phyloP scores from a whole-genome alignment of 2,797 vertebrate genomes.

The Anabacerthia variegaticeps region DNA sequence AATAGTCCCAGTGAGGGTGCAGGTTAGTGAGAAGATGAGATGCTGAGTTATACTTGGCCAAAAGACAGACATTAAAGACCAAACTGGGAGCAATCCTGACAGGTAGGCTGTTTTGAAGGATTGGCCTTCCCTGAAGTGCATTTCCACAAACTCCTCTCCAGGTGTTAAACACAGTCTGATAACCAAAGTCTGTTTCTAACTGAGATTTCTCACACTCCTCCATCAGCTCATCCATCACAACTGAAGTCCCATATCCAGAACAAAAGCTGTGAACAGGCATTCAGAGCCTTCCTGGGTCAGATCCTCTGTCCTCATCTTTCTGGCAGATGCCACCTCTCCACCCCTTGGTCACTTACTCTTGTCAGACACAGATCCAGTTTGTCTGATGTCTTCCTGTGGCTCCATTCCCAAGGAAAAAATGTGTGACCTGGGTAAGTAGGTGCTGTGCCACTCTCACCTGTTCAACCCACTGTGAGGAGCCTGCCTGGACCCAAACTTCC shows the following conservation, averaged over 20 bases:
- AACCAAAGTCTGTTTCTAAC: not conserved
- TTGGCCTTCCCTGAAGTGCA: not conserved
- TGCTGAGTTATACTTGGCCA: not conserved
- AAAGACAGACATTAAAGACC: not conserved
- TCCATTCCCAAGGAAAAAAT: not conserved
- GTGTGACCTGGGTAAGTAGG: not conserved
- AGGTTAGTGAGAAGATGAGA: not conserved
- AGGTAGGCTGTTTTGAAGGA: not conserved
- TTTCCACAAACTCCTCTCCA: not conserved
- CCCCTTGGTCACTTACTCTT: not conserved
- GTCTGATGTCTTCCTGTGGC: not conserved
- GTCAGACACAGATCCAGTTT: not conserved
- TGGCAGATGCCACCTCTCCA: not conserved
- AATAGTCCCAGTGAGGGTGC: not conserved
- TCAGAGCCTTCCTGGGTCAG: not conserved
- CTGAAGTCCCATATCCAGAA: not conserved
- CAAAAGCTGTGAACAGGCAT: not conserved
- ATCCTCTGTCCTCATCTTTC: not conserved
- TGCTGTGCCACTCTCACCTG: not conserved
- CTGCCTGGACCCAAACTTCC: not conserved
- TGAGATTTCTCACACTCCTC: not conserved
- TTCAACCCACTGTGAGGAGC: not conserved
- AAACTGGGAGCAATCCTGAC: not conserved
- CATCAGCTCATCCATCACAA: not conserved
- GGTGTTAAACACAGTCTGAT: not conserved